Base-by-base conservation (phyloP, 2,797 vertebrate species). In the Parauchenoglanis punctatus region DNA sequence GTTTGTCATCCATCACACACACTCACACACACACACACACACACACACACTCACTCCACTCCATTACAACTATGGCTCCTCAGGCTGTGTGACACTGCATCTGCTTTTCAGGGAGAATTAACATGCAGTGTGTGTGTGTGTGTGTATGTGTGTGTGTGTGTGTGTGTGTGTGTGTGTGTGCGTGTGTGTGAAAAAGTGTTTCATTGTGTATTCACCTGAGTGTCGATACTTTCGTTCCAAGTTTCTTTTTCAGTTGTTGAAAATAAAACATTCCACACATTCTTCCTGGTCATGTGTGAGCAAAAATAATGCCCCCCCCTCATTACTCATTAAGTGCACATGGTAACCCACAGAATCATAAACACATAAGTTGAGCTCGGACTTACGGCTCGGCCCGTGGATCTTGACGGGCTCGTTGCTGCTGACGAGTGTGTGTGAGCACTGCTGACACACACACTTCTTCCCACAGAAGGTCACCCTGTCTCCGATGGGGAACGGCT, bases 391-490 rank as follows among this genome's bases (percentile, higher is more conserved):
- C 63, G 98, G 97, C 90, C 98, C 98, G 0, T 97, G 97, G 95
- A 99, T 97, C 96, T 98, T 99, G 95, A 99, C 96, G 56, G 98
- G 97, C 91, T 98, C 97, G 91, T 96, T 95, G 92, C 93, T 96
- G 87, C 90, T 94, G 94, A 94, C 95, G 91, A 99, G 96, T 76
- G 96, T 93, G 87, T 97, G 96, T 88, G 98, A 99, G 91, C 98
- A 99, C 72, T 97, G 97, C 93, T 99, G 98, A 95, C 98, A 99
- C 85, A 99, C 97, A 17, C 98, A 99, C 91, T 99, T 98, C 95
- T 99, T 99, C 85, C 98, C 98, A 2, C 97, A 98, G 96, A 99
- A 99, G 2, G 98, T 99, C 88, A 99, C 98, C 94, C 97, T 97
- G 95, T 99, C 97, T 93, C 98, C 98, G 1, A 99, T 98, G 58